Base-by-base conservation (phyloP, 1,140 invertebrate genomes). In the Nymphalis io region DNA sequence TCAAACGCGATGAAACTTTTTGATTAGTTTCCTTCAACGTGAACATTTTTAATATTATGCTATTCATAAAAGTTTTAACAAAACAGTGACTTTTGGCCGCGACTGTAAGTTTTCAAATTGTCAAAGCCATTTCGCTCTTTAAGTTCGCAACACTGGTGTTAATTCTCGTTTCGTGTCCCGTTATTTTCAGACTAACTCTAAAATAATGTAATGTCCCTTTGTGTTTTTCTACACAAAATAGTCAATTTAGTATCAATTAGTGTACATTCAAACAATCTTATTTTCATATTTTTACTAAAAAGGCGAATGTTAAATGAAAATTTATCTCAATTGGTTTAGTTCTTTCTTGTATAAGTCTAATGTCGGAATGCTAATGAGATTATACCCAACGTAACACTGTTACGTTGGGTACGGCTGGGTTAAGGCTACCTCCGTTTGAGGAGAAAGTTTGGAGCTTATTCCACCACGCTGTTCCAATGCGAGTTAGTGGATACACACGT, bases 21-120 rank as follows among this genome's bases (percentile, higher is more conserved):
- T 18, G 15, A 46, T 46, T 46, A 46, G 42, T 46, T 46, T 46
- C 15, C 3, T n/a, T 46, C 42, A 8, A 33, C 6, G 42, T 15
- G 15, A 46, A n/a, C 42, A 18, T 51, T 42, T n/a, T 42, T 51
- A 51, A 11, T 51, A 20, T 51, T 51, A 18, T 20, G 40, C 15
- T 5, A n/a, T 51, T 20, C 20, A 20, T n/a, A 18, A 51, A 20
- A 20, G 46, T 20, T 51, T 51, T 10, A 20, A 12, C 18, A 3
- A 20, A 51, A 20, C 18, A 44, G 39, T 16, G 44, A 65, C 62
- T 65, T 65, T 65, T 57, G 13, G 18, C 16, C 6, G 51, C 51
- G 51, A 65, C 18, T 57, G 51, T 65, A 65, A 57, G 62, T 65
- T 65, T 65, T 65, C 16, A 65, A 65, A 65, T 65, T 65, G 62